phyloP scores from a whole-genome alignment of 2,797 vertebrate species.

The Sebastes taczanowskii region DNA sequence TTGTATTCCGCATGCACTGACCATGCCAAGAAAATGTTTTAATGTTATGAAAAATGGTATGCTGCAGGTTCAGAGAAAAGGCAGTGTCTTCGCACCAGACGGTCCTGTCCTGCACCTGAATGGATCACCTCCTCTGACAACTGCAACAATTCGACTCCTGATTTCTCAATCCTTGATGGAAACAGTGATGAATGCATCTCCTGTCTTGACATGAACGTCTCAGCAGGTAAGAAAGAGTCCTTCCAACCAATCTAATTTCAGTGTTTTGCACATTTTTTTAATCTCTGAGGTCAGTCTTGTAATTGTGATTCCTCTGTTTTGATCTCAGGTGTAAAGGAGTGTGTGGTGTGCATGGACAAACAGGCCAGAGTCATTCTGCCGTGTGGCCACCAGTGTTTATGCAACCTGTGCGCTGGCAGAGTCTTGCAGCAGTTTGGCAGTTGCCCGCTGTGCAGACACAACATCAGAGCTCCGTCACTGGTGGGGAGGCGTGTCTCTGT shows the following conservation, averaged over 20 bases:
- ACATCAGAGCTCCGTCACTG: background rate
- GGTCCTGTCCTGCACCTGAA: slow-evolving; percentile 64
- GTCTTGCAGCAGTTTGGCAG: slow-evolving; percentile 64
- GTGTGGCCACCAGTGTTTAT: slow-evolving; percentile 84
- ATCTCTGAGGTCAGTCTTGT: background rate
- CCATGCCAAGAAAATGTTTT: background rate
- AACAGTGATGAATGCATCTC: background rate
- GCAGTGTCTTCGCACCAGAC: background rate
- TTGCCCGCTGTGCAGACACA: slow-evolving; percentile 83
- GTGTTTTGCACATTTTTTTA: background rate
- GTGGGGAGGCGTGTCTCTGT: accelerated
- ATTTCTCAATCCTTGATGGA: background rate
- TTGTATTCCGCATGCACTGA: background rate
- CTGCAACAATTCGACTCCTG: background rate
- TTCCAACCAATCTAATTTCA: background rate
- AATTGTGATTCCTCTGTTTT: slow-evolving; percentile 8
- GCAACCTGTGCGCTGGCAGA: slow-evolving; percentile 59
- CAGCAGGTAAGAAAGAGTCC: slow-evolving; percentile 29
- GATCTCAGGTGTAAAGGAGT: slow-evolving; percentile 50
- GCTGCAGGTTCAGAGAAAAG: slow-evolving; percentile 76
- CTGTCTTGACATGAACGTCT: accelerated
- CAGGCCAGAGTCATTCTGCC: slow-evolving; percentile 57
- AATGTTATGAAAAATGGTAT: background rate
- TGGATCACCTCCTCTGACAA: background rate
- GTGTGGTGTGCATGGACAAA: slow-evolving; percentile 74